Evolutionary conservation across 2,797 vertebrate species (phyloP).

Genomic region (Lagodon rhomboides): DNA sequence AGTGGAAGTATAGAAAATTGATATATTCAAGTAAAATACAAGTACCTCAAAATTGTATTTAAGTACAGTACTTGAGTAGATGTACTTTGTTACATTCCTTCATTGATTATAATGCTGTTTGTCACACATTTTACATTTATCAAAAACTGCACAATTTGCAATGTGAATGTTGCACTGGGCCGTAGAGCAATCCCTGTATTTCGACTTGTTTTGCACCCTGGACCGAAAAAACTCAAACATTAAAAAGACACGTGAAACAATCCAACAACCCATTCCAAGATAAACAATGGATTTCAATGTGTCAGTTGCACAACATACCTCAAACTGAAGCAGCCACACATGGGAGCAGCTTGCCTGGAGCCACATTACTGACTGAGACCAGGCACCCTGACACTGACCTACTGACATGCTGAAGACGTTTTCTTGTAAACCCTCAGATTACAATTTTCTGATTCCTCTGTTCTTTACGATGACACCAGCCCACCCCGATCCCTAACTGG

Average conservation of each 20-base stretch:
- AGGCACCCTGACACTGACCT: conserved; percentile 1
- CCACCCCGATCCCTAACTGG: background rate
- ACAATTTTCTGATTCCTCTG: background rate
- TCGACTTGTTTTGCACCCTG: too few relatives aligned
- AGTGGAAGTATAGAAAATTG: too few relatives aligned
- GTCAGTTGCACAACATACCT: conserved; percentile 10
- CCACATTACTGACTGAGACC: background rate
- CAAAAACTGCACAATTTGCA: too few relatives aligned
- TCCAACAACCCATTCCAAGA: background rate
- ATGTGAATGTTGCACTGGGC: too few relatives aligned
- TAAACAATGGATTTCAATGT: conserved; percentile 6
- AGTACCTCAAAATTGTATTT: too few relatives aligned
- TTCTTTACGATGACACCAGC: background rate
- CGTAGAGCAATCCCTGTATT: too few relatives aligned
- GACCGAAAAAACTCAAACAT: background rate
- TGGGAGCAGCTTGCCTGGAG: conserved; percentile 3
- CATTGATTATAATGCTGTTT: too few relatives aligned
- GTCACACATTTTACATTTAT: too few relatives aligned
- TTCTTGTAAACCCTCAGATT: background rate
- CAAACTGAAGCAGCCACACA: background rate
- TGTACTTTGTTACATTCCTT: too few relatives aligned
- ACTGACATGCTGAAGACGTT: background rate
- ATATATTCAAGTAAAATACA: too few relatives aligned
- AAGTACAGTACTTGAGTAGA: too few relatives aligned
- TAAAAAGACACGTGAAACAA: background rate